Evolutionary conservation across 2,888 invertebrate genomes (phyloP).

Genomic region (Spatulosminthurus flaviceps): DNA sequence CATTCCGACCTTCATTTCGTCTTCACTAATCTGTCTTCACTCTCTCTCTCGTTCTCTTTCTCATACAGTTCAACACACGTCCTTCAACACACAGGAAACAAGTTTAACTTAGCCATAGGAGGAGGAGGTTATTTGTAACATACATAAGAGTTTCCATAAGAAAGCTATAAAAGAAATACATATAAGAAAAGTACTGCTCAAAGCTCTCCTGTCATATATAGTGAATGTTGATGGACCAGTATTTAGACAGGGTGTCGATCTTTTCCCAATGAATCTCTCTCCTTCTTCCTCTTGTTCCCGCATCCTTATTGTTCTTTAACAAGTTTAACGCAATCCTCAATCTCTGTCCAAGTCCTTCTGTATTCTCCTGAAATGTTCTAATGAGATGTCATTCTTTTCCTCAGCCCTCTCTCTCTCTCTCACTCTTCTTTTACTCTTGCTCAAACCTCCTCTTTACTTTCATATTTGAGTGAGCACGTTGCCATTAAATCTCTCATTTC

Average conservation of each 20-base stretch:
- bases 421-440: conserved; percentile 3
- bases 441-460: background rate
- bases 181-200: too few species aligned
- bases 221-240: conserved; percentile 5
- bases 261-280: conserved; percentile 12
- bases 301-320: conserved; percentile 40
- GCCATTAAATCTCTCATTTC: conserved; percentile 5
- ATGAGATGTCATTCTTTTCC: conserved; percentile 47
- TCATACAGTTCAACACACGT: background rate
- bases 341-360: conserved; percentile 35
- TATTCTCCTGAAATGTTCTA: conserved; percentile 8
- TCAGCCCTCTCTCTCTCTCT: conserved; percentile 23
- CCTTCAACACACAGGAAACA: too few species aligned
- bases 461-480: background rate
- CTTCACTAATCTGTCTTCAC: conserved; percentile 46
- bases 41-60: background rate
- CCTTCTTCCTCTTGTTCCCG: background rate
- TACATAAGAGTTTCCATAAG: too few species aligned
- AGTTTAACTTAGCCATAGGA: too few species aligned
- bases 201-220: too few species aligned
- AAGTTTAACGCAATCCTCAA: conserved; percentile 33
- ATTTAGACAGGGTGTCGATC: conserved; percentile 20
- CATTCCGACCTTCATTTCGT: conserved; percentile 38
- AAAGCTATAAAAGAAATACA: too few species aligned
- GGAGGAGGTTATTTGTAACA: too few species aligned